These are phyloP conservation scores for Drosophila mulleri DNA, from an alignment of 2,888 invertebrate genomes.

Conservation along the genomic window DNA sequence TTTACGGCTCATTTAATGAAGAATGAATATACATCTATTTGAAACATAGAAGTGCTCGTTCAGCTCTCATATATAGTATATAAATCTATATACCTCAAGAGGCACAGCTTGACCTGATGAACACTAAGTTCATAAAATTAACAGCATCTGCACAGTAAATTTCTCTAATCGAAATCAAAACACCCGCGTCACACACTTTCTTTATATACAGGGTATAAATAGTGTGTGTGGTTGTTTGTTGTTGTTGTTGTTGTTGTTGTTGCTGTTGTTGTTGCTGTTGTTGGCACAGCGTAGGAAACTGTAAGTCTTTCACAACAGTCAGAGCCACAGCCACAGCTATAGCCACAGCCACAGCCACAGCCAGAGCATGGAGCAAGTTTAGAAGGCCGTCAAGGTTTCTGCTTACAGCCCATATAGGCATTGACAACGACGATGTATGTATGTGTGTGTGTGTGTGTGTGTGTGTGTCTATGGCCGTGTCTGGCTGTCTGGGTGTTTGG, in stretches of 20 bases:
- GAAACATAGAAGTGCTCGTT: too few relatives aligned
- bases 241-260: conserved; percentile 51
- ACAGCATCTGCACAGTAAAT: background rate
- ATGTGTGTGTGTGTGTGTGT: conserved; percentile 1
- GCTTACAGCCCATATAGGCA: conserved; percentile 49
- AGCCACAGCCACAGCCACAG: conserved; percentile 3
- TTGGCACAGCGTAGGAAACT: conserved; percentile 62
- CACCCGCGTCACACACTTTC: background rate
- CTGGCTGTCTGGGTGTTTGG: conserved; percentile 20
- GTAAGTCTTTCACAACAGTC: conserved; percentile 66
- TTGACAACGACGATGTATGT: conserved; percentile 7
- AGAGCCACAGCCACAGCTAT: background rate
- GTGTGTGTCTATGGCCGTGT: background rate
- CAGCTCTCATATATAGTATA: too few relatives aligned
- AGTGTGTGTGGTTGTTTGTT: conserved; percentile 57
- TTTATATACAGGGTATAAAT: background rate
- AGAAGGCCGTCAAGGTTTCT: conserved; percentile 75
- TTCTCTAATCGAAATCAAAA: background rate
- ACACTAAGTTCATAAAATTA: background rate
- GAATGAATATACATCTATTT: too few relatives aligned
- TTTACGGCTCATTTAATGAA: background rate
- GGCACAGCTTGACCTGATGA: too few relatives aligned
- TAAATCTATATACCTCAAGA: too few relatives aligned
- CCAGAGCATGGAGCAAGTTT: conserved; percentile 42
- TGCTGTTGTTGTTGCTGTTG: conserved; percentile 45